Conservation (phyloP, 2,797 vertebrate genomes). For the Bryconaethiops microstoma region DNA sequence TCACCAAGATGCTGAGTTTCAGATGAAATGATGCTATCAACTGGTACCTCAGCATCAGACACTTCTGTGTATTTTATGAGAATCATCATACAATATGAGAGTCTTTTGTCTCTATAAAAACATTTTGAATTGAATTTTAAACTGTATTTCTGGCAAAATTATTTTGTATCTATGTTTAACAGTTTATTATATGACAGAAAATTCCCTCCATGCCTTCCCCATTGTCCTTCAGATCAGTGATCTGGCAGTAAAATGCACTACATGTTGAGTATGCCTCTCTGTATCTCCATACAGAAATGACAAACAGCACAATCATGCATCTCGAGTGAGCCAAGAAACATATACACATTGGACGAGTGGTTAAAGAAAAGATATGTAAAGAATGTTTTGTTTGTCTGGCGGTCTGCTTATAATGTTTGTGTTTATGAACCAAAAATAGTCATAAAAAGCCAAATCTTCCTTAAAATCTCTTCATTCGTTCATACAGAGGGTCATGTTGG, state of each 20-base stretch:
- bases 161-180: background rate
- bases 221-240: no score
- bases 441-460: no score
- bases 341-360: background rate
- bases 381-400: background rate
- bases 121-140: no score
- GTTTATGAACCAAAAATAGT: background rate
- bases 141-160: background rate
- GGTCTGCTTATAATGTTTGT: background rate
- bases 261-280: no score
- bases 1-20: background rate
- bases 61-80: background rate
- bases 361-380: background rate
- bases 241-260: background rate
- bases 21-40: background rate
- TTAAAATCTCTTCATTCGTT: background rate
- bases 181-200: background rate
- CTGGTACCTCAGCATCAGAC: background rate
- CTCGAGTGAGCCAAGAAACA: background rate
- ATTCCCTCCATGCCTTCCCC: background rate
- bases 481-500: no score
- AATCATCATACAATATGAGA: background rate
- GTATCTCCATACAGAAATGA: slow-evolving; percentile 7
- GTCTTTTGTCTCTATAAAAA: no score
- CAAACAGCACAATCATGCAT: background rate